Evolutionary conservation across 2,888 invertebrate genomes (phyloP).

Genomic region (Cryptus armator): DNA sequence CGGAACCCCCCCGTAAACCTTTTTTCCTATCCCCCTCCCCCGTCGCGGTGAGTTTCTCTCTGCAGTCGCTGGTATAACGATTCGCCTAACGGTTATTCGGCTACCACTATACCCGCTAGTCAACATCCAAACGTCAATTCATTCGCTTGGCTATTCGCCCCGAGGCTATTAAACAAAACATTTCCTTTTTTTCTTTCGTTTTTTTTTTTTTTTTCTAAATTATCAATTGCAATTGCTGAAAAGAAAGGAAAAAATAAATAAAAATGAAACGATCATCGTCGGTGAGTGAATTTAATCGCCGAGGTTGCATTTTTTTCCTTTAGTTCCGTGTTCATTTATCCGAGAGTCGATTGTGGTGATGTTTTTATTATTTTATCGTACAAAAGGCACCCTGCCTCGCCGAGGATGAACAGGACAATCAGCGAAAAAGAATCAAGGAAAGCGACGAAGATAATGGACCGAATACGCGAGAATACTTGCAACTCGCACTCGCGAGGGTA

Average conservation of each 20-base stretch:
- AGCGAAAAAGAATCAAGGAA: slow-evolving; percentile 73
- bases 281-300: slow-evolving; percentile 73
- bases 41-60: slow-evolving; percentile 18
- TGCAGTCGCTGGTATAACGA: slow-evolving; percentile 44
- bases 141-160: slow-evolving; percentile 10
- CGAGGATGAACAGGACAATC: slow-evolving; percentile 67
- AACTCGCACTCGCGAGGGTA: slow-evolving; percentile 79
- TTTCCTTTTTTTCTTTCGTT: too few species aligned
- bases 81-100: slow-evolving; percentile 63
- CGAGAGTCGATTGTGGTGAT: not conserved
- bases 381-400: slow-evolving; percentile 78
- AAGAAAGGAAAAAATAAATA: not conserved
- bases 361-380: slow-evolving; percentile 29
- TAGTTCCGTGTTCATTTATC: not conserved
- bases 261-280: slow-evolving; percentile 81
- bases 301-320: not conserved
- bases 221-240: slow-evolving; percentile 37
- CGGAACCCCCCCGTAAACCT: slow-evolving; percentile 51
- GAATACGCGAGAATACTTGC: slow-evolving; percentile 80
- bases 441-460: slow-evolving; percentile 72
- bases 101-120: slow-evolving; percentile 29
- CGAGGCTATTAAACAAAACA: too few species aligned
- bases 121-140: slow-evolving; percentile 45
- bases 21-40: slow-evolving; percentile 61
- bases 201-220: not conserved